Percentiles rank a stretch among this genome's conserved stretches.
These are phyloP conservation scores for Stomatorhinus walkeri DNA, from an alignment of 2,797 vertebrate species.

Conservation along the genomic window DNA sequence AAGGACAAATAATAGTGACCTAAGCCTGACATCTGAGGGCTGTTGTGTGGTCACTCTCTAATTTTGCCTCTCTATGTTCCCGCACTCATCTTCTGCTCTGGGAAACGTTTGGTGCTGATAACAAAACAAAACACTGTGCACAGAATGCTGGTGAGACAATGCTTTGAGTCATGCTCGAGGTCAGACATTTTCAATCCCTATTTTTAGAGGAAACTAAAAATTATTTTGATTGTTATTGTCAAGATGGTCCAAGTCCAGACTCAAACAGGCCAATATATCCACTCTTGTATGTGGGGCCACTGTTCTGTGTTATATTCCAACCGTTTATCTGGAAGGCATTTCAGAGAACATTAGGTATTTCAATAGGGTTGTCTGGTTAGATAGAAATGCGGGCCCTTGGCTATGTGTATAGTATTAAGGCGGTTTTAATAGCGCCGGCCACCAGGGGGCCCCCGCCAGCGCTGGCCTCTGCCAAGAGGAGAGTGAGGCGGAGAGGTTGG, in stretches of 20 bases:
- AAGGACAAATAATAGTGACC: conserved; percentile 46
- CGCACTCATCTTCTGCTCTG: conserved; percentile 4
- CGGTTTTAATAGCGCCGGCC: conserved; percentile 69
- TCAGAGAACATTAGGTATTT: conserved; percentile 23
- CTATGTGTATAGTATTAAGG: conserved; percentile 47
- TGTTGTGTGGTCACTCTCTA: conserved; percentile 36
- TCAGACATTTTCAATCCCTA: conserved; percentile 24
- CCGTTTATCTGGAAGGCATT: conserved; percentile 45
- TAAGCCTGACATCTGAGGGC: conserved; percentile 50
- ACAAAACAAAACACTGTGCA: conserved; percentile 52
- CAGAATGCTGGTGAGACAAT: conserved; percentile 42
- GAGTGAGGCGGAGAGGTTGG: conserved; percentile 64
- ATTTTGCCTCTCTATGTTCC: background rate
- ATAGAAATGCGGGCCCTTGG: conserved; percentile 25
- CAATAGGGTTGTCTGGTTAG: conserved; percentile 23
- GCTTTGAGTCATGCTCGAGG: conserved; percentile 22
- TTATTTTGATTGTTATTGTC: background rate
- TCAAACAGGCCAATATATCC: conserved; percentile 25
- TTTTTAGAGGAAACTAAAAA: conserved; percentile 33
- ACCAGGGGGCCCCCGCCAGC: conserved; percentile 70
- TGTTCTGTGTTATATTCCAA: conserved; percentile 39
- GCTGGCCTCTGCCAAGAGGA: conserved; percentile 69
- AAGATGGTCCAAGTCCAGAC: background rate
- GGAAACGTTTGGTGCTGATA: conserved; percentile 32
- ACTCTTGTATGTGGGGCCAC: conserved; percentile 19